Evolutionary conservation across 2,888 invertebrate species (phyloP), one percentile per base, ranked within the genome.

Genomic region (Antheraea assamensis): DNA sequence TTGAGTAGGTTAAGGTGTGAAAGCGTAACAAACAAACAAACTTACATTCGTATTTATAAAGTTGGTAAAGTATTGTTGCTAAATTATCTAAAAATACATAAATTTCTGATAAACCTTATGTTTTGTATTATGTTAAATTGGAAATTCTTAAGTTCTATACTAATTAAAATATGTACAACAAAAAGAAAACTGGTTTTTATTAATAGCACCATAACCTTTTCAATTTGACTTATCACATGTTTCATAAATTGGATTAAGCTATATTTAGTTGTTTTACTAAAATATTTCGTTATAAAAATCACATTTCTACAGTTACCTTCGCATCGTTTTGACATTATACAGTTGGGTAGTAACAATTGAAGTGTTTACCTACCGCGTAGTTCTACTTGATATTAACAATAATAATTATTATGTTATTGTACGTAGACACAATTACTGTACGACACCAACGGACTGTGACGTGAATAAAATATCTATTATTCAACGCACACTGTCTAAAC

Each of bases 351-450:
- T 35, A 35, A 35, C 85, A 82, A 82, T 82, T 75, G 55, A 71
- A 42, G 42, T 42, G 42, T 42, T 13, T 42, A 31, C n/a, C 66
- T 55, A 82, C 81, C 82, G 80, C 85, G 84, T 88, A 88, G 89
- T 90, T 88, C 87, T 85, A 86, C 84, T 89, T 87, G 90, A 86
- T 88, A 86, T 82, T 83, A 86, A 85, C 87, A 84, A 88, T 92
- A 91, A 92, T 92, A 90, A 92, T 92, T 89, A 89, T 87, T 83
- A 83, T 85, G 83, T 87, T 86, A 90, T 90, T 92, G 90, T 89
- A 90, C 85, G 88, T 86, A 90, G 84, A 89, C 88, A 88, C 89
- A 89, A 91, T 92, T 90, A 90, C 79, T 75, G 77, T 75, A 79
- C 78, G 84, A 85, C 80, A 78, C 79, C 76, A 75, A 76, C 75